Evolutionary conservation across 2,113 vertebrate species (phyloP).

Genomic region (Sturnira hondurensis): DNA sequence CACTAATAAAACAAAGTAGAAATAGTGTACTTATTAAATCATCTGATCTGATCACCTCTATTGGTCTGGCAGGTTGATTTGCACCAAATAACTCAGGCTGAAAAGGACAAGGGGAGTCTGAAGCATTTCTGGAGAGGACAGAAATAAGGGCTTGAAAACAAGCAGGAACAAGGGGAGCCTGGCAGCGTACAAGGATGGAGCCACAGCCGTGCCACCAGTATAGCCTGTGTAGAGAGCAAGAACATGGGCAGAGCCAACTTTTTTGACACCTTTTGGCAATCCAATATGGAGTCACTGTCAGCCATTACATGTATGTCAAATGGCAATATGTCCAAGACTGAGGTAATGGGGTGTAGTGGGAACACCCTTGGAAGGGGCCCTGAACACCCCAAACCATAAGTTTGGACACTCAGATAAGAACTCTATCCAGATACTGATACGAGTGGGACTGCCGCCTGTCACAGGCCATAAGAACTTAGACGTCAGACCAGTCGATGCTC

Average conservation of each 20-base stretch:
- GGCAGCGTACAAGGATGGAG: background rate
- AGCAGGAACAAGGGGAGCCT: background rate
- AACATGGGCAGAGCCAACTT: background rate
- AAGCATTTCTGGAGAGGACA: background rate
- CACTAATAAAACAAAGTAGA: constrained; percentile 27
- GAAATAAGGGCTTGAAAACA: background rate
- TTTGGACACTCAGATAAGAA: background rate
- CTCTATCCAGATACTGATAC: background rate
- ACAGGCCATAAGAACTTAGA: background rate
- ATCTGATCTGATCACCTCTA: background rate
- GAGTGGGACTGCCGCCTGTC: background rate
- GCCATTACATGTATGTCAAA: background rate
- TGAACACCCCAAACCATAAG: background rate
- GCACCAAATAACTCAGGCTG: background rate
- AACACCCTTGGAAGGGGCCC: too few relatives aligned
- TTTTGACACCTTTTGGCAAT: background rate
- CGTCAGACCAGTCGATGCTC: background rate
- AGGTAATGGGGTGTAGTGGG: background rate
- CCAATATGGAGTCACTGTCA: background rate
- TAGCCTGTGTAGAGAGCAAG: background rate
- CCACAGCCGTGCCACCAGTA: background rate
- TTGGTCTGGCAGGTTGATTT: background rate
- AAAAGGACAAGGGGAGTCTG: background rate
- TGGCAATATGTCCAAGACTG: background rate
- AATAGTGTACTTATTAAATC: background rate